Base-by-base conservation (phyloP, 2,113 vertebrate species). In the Onychostruthus taczanowskii region DNA sequence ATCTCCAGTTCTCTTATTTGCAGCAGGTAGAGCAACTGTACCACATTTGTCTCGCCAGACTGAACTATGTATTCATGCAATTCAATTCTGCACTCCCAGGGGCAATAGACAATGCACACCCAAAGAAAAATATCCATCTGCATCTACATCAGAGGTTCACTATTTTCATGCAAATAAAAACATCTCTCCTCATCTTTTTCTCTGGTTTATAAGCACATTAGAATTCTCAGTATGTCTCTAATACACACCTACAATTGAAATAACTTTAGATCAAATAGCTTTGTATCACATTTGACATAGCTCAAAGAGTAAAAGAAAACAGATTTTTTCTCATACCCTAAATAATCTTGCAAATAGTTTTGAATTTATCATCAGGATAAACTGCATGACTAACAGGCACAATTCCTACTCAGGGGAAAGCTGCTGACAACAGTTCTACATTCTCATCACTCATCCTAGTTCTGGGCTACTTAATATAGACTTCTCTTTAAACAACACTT, bases 281-380 rank as follows among this genome's bases (percentile, higher is more conserved):
- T 76, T 85, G 26, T 24, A 59, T 70, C 30, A 39, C 3, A 2
- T 69, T 62, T 95, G 55, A 76, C 50, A 58, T 50, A 74, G 13
- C 23, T 89, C 68, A 47, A 74, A 55, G n/a, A 78, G 10, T 47
- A 53, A 84, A 88, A 17, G 23, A 77, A 93, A 92, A 89, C 20
- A 11, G 5, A 67, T 64, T 74, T 61, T 59, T 46, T 24, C 44
- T 69, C 43, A 20, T 28, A 33, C 23, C 46, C 41, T 73, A 91
- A 94, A 87, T 91, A 91, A 95, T 56, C 41, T 69, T 46, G 41
- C 58, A 93, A 91, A 94, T 72, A 64, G 53, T 91, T 96, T 11
- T 85, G 74, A 49, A 82, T 94, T 89, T 82, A 58, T 82, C 78
- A 87, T 73, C 87, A 89, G 89, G 74, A 87, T 89, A 94, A 96